These are phyloP conservation scores for Drosophila willistoni DNA, from an alignment of 1,140 invertebrate species.

Conservation along the genomic window DNA sequence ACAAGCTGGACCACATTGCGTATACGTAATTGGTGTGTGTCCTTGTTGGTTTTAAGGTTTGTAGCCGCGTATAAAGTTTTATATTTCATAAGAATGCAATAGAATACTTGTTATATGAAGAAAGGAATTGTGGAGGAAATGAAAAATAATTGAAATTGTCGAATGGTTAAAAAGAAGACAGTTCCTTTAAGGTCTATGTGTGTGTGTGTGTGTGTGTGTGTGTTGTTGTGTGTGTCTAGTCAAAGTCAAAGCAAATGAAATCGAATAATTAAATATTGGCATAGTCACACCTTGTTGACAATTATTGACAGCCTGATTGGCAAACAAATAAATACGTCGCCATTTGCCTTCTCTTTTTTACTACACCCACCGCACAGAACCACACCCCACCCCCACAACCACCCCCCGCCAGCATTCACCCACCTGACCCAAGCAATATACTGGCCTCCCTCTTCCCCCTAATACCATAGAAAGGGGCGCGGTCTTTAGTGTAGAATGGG, in stretches of 20 bases:
- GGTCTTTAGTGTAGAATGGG: slow-evolving; percentile 47
- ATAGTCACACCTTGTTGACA: slow-evolving; percentile 81
- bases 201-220: neutral
- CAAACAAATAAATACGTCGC: slow-evolving; percentile 77
- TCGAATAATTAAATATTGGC: slow-evolving; percentile 81
- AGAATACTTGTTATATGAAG: no score
- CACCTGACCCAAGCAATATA: neutral
- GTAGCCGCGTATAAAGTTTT: no score
- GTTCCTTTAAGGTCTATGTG: no score
- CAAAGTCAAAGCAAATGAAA: slow-evolving; percentile 66
- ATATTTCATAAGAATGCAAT: no score
- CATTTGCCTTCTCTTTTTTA: slow-evolving; percentile 41
- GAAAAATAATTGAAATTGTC: no score
- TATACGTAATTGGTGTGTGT: no score
- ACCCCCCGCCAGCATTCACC: neutral
- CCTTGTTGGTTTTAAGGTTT: no score
- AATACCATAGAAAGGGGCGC: slow-evolving; percentile 13
- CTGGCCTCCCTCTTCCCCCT: neutral
- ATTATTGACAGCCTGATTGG: slow-evolving; percentile 81
- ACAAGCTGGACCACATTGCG: no score
- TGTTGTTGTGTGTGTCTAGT: neutral
- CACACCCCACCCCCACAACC: neutral
- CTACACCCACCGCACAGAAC: neutral
- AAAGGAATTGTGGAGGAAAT: no score
- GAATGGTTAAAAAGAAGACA: no score